Evolutionary conservation across 2,113 vertebrate genomes (phyloP).

Genomic region (Saimiri boliviensis): DNA sequence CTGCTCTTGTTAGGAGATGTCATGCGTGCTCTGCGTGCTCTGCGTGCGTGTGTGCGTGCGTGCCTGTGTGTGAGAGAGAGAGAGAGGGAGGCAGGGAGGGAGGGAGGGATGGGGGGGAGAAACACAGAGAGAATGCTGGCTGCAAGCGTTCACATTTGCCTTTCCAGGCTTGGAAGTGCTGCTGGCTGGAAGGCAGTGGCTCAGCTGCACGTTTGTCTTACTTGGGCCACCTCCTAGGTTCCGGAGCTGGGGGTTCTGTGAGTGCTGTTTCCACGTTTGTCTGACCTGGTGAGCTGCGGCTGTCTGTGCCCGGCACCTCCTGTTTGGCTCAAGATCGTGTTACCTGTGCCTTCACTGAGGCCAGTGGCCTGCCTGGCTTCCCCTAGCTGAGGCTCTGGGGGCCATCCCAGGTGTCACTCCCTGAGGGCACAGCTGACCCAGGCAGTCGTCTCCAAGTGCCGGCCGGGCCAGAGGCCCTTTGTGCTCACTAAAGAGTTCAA

Average conservation of each 20-base stretch:
- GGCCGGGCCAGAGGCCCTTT: not conserved
- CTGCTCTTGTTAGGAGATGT: not conserved
- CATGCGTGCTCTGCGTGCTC: rapidly evolving
- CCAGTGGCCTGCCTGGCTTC: not conserved
- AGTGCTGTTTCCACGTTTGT: rapidly evolving
- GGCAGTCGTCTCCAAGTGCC: rapidly evolving
- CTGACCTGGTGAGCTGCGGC: not conserved
- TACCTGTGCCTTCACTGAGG: not conserved
- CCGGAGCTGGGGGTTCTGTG: not conserved
- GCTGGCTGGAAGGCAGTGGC: not conserved
- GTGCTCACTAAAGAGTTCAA: too few relatives aligned
- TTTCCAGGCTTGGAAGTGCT: not conserved
- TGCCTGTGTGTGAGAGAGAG: too few relatives aligned
- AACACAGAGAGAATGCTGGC: rapidly evolving
- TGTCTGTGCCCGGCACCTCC: not conserved
- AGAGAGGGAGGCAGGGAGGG: rapidly evolving
- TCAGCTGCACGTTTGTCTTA: not conserved
- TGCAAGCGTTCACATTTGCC: not conserved
- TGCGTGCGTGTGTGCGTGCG: rapidly evolving
- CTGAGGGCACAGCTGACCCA: not conserved
- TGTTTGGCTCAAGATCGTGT: not conserved
- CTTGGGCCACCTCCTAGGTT: rapidly evolving
- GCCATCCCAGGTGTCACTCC: rapidly evolving
- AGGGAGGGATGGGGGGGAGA: rapidly evolving
- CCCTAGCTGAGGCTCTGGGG: not conserved